A percentile compares a stretch with the other conserved stretches of the same genome.
Conservation (phyloP, 2,797 vertebrate genomes). For the Gobionotothen gibberifrons region DNA sequence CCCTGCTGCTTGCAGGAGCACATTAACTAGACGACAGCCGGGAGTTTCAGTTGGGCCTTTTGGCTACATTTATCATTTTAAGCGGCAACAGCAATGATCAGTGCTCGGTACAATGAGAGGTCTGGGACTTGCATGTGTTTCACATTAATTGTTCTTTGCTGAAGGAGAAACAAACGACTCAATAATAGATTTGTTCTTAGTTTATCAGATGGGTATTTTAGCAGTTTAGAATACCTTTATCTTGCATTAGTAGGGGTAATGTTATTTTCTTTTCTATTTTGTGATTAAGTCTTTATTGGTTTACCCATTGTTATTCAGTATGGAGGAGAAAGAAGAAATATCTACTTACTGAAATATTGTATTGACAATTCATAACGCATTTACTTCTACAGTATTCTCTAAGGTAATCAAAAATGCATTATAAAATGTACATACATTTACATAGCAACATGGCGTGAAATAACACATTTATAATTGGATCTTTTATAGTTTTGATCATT, state of each 20-base stretch:
- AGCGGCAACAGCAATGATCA: neutral
- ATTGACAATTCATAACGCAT: no score
- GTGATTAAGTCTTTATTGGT: no score
- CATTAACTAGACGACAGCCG: constrained; percentile 5
- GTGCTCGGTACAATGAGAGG: neutral
- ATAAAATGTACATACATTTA: no score
- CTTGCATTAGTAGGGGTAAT: no score
- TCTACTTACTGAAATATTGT: no score
- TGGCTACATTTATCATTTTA: constrained; percentile 19
- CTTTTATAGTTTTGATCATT: no score
- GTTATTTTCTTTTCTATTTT: neutral
- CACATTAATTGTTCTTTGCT: constrained; percentile 6
- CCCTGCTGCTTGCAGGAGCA: neutral
- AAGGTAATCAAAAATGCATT: no score
- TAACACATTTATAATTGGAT: no score
- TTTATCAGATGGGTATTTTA: constrained; percentile 4
- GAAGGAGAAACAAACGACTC: neutral
- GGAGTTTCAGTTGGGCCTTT: constrained; percentile 20
- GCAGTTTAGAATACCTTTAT: neutral
- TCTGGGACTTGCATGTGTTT: neutral
- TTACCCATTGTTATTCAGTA: no score
- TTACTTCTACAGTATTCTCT: no score
- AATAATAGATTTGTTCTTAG: neutral
- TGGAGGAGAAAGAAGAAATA: no score
- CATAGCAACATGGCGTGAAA: no score